Evolutionary conservation across 1,140 invertebrate genomes (phyloP).

Genomic region (Orchesella cincta): DNA sequence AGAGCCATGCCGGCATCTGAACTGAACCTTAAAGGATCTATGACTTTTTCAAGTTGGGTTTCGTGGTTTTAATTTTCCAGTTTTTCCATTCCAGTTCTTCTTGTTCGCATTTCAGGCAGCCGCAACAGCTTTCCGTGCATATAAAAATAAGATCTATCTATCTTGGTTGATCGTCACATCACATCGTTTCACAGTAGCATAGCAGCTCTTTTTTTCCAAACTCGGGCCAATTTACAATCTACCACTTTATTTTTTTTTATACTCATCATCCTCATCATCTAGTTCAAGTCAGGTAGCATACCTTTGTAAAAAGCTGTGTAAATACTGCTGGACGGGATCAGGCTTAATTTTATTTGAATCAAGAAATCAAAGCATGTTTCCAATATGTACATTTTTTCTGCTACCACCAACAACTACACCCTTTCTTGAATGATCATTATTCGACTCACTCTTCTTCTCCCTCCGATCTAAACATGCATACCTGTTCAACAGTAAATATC

Average conservation of each 20-base stretch:
- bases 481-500: background rate
- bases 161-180: no score
- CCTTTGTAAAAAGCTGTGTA: background rate
- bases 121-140: background rate
- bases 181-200: no score
- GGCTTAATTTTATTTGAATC: background rate
- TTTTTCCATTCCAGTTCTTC: slow-evolving; percentile 21
- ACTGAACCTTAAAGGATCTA: slow-evolving; percentile 1
- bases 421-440: background rate
- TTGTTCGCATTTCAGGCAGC: slow-evolving; percentile 17
- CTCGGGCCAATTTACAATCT: no score
- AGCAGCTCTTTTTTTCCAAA: no score
- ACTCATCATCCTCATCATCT: no score
- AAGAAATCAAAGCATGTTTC: background rate
- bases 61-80: slow-evolving; percentile 26
- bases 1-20: background rate
- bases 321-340: background rate
- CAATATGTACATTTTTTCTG: background rate
- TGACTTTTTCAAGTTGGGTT: background rate
- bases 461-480: background rate
- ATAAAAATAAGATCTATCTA: no score
- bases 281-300: slow-evolving; percentile 27
- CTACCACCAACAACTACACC: background rate
- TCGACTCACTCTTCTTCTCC: background rate
- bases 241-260: background rate